These are phyloP conservation scores for Torymus texanus DNA, from an alignment of 2,888 invertebrate genomes.

Conservation along the genomic window DNA sequence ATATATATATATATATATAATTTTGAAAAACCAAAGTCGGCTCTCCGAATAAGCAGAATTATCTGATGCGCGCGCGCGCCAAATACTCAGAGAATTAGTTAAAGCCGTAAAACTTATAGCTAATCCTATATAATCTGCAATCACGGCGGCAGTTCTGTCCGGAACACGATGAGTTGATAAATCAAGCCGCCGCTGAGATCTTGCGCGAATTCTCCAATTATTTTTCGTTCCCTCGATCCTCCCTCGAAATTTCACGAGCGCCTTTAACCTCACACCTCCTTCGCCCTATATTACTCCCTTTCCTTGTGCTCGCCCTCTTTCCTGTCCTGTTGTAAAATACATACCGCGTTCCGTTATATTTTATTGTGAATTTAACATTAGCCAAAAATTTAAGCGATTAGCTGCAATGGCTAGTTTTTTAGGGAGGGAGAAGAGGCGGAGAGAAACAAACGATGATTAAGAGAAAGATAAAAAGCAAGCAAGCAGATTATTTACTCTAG, in stretches of 20 bases:
- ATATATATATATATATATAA: too few species aligned
- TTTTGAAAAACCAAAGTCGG: slow-evolving; percentile 20
- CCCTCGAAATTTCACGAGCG: too few species aligned
- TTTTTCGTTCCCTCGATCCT: too few species aligned
- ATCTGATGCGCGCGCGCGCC: background rate
- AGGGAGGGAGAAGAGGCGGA: background rate
- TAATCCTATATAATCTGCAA: too few species aligned
- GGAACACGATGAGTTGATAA: slow-evolving; percentile 22
- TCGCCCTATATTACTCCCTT: too few species aligned
- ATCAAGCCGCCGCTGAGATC: background rate
- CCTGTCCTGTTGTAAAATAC: slow-evolving; percentile 50
- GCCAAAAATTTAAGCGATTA: slow-evolving; percentile 64
- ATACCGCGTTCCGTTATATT: slow-evolving; percentile 69
- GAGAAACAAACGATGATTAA: slow-evolving; percentile 40
- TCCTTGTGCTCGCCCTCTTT: too few species aligned
- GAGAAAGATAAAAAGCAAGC: background rate
- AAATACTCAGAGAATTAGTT: slow-evolving; percentile 17
- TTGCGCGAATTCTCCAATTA: background rate
- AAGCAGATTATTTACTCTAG: slow-evolving; percentile 26
- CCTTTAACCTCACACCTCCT: too few species aligned
- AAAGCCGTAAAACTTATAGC: background rate
- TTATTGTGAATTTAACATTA: slow-evolving; percentile 67
- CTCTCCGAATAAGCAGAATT: background rate
- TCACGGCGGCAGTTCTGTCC: too few species aligned
- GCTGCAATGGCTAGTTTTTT: slow-evolving; percentile 44